These are phyloP conservation scores for Cydia pomonella DNA, from an alignment of 1,140 invertebrate species.

Conservation along the genomic window DNA sequence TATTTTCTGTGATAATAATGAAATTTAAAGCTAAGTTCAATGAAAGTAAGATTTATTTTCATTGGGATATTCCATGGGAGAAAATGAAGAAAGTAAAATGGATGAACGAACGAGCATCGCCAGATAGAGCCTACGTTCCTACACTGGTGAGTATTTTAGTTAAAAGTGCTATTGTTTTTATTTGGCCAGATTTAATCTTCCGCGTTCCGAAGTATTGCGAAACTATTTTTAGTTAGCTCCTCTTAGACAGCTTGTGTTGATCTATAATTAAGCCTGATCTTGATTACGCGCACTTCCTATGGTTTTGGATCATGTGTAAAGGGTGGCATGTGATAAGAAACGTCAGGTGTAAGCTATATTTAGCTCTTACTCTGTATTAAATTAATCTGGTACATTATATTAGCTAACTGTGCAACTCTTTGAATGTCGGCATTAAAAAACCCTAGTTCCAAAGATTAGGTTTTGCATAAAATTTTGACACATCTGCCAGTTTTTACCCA, in stretches of 20 bases:
- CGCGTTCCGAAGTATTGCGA: conserved; percentile 20
- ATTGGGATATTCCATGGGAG: conserved; percentile 70
- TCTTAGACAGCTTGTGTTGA: conserved; percentile 18
- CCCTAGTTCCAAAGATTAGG: no score
- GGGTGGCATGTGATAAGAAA: conserved; percentile 5
- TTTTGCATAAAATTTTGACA: no score
- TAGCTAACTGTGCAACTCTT: background rate
- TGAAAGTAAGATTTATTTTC: conserved; percentile 73
- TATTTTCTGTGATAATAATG: conserved; percentile 78
- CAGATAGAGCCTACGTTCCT: conserved; percentile 81
- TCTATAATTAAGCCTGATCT: background rate
- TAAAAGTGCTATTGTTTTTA: conserved; percentile 17
- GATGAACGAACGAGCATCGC: conserved; percentile 81
- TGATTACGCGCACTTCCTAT: background rate
- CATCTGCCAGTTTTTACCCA: no score
- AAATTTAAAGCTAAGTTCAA: conserved; percentile 78
- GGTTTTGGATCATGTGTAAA: conserved; percentile 10
- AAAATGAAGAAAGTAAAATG: conserved; percentile 76
- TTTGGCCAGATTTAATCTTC: conserved; percentile 7
- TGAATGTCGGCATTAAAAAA: background rate
- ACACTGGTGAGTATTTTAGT: conserved; percentile 73
- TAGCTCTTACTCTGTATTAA: background rate
- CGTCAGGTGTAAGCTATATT: conserved; percentile 3
- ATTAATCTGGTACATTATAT: background rate
- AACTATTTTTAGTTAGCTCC: conserved; percentile 10